Conservation (phyloP, 2,113 vertebrate genomes). For the Strix aluco region DNA sequence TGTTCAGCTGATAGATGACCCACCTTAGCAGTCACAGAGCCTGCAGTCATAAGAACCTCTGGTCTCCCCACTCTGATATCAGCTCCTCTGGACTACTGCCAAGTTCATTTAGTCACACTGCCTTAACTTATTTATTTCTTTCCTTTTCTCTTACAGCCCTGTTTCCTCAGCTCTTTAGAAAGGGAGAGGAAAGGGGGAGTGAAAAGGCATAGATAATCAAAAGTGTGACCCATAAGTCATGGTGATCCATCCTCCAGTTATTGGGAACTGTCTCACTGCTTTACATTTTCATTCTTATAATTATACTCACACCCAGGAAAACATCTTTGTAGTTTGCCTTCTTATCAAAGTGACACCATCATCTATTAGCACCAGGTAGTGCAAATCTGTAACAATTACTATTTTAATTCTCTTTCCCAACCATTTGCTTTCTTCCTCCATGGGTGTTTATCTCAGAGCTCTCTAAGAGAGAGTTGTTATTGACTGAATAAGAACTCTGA, state of each 20-base stretch:
- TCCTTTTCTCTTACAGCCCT: background rate
- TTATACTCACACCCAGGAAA: background rate
- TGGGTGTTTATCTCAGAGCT: background rate
- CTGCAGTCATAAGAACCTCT: background rate
- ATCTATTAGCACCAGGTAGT: background rate
- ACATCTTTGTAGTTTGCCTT: background rate
- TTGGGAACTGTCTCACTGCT: background rate
- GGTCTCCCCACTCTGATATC: background rate
- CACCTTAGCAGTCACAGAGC: background rate
- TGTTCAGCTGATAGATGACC: slow-evolving; percentile 11
- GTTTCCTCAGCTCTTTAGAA: background rate
- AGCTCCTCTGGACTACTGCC: slow-evolving; percentile 1
- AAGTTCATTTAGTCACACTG: background rate
- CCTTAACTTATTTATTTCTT: background rate
- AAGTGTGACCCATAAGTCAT: background rate
- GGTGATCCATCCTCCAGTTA: background rate
- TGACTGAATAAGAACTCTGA: background rate
- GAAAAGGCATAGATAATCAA: background rate
- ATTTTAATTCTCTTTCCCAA: background rate
- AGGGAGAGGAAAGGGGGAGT: background rate
- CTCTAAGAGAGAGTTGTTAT: background rate
- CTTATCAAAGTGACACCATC: background rate
- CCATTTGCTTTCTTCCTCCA: background rate
- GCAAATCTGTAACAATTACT: background rate
- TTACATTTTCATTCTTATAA: background rate